phyloP scores from a whole-genome alignment of 2,888 invertebrate genomes.

The Diaprepes abbreviatus region DNA sequence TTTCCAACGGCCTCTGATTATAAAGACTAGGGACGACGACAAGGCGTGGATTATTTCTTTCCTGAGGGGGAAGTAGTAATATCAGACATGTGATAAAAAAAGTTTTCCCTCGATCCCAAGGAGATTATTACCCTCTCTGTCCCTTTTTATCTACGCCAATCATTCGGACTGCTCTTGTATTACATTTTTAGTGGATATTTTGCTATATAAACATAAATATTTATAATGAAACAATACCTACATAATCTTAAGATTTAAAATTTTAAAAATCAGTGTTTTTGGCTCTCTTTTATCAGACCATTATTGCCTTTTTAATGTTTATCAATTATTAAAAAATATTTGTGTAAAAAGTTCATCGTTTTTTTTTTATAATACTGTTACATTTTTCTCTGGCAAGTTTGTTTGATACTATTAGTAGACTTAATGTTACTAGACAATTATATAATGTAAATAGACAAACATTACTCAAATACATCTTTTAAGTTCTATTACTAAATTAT shows the following conservation, averaged over 20 bases:
- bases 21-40: slow-evolving; percentile 50
- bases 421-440: slow-evolving; percentile 61
- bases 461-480: slow-evolving; percentile 62
- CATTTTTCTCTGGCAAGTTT: slow-evolving; percentile 53
- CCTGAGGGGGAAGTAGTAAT: neutral
- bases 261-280: slow-evolving; percentile 24
- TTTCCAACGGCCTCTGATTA: slow-evolving; percentile 47
- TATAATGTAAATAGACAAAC: slow-evolving; percentile 60
- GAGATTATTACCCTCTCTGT: neutral
- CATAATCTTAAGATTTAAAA: slow-evolving; percentile 20
- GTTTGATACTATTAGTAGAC: slow-evolving; percentile 58
- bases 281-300: slow-evolving; percentile 37
- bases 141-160: neutral
- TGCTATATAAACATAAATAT: slow-evolving; percentile 19
- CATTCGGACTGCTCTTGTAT: slow-evolving; percentile 31
- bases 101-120: too few relatives aligned
- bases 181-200: slow-evolving; percentile 26
- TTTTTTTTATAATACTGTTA: slow-evolving; percentile 26
- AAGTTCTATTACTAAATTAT: slow-evolving; percentile 57
- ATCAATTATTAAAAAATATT: slow-evolving; percentile 5
- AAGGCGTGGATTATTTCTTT: neutral
- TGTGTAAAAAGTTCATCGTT: slow-evolving; percentile 15
- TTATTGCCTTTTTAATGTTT: slow-evolving; percentile 22
- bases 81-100: too few relatives aligned
- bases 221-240: slow-evolving; percentile 25